Base-by-base conservation (phyloP, 2,113 vertebrate species). In the Panthera leo region DNA sequence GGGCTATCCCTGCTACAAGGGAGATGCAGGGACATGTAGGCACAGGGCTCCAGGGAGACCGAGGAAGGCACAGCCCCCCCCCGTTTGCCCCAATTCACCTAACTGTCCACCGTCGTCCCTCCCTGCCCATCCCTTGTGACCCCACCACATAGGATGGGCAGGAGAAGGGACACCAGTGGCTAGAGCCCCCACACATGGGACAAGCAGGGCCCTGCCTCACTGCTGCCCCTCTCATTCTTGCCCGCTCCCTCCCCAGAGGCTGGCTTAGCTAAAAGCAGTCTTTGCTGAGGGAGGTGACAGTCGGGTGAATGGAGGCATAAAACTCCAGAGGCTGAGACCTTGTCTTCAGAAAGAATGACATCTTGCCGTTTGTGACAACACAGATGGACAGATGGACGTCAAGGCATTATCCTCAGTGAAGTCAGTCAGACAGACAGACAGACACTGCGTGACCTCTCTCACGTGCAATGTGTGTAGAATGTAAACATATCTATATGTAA, bases 131-230 rank as follows among this genome's bases (percentile, higher is more conserved):
- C 39, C 25, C 34, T 39, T 53, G 45, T 53, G 21, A 67, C 58
- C 7, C 42, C 29, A 12, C 68, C 25, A 34, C 42, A 65, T 29
- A 84, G 29, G 7, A 27, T 39, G 5, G 29, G 51, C 63, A 15
- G 21, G 45, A 11, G 29, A 27, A 9, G 18, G 7, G 18, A 19
- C 21, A 1, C 51, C 31, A 3, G 23, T 27, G 42, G 15, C 36
- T 42, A 65, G 53, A 14, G 65, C 53, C 42, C 29, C 39, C 27
- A 10, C 1, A 1, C 31, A 21, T 19, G 19, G 48, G 34, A 36
- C 0, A 12, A 18, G 63, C 34, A 39, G n/a, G 27, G 25, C 34
- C 4, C 10, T 7, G 4, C 12, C 8, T 12, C 29, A 9, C 31
- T 1, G 2, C n/a, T 7, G 7, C 14, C 11, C 5, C 25, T 65